phyloP scores from a whole-genome alignment of 2,888 invertebrate genomes.

The Erebia epiphron region DNA sequence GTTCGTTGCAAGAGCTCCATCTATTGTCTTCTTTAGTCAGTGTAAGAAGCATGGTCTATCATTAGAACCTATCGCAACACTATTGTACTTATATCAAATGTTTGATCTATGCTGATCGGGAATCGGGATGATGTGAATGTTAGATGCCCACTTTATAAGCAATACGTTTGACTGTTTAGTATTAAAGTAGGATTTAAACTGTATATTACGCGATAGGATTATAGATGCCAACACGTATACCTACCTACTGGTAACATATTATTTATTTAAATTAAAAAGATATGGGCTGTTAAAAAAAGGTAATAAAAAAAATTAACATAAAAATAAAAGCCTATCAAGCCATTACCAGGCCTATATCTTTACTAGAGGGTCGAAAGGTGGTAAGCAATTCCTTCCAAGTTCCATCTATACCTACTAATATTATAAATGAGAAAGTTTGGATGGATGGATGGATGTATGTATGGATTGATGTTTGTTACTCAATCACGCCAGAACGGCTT shows the following conservation, averaged over 20 bases:
- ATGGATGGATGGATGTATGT: too few species aligned
- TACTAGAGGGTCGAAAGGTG: too few species aligned
- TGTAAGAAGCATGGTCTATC: slow-evolving; percentile 15
- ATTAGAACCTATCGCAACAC: slow-evolving; percentile 30
- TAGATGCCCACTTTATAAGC: slow-evolving; percentile 24
- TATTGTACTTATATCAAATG: slow-evolving; percentile 28
- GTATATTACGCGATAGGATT: slow-evolving; percentile 2
- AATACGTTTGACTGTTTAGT: slow-evolving; percentile 8
- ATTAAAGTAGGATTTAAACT: background rate
- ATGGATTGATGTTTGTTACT: too few species aligned
- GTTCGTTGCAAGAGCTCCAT: background rate
- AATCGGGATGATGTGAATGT: slow-evolving; percentile 24
- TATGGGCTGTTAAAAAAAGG: too few species aligned
- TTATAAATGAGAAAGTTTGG: too few species aligned
- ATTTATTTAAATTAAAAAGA: too few species aligned
- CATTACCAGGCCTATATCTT: too few species aligned
- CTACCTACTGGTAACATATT: background rate
- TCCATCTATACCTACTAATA: too few species aligned
- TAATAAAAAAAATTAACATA: too few species aligned
- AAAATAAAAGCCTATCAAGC: too few species aligned
- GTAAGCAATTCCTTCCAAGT: too few species aligned
- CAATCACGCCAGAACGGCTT: too few species aligned
- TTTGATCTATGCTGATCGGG: slow-evolving; percentile 24
- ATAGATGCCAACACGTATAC: background rate
- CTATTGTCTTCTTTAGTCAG: background rate